Percentiles rank a stretch among this genome's conserved stretches.
These are phyloP conservation scores for Pelobates fuscus DNA, from an alignment of 2,113 vertebrate species.

Conservation along the genomic window DNA sequence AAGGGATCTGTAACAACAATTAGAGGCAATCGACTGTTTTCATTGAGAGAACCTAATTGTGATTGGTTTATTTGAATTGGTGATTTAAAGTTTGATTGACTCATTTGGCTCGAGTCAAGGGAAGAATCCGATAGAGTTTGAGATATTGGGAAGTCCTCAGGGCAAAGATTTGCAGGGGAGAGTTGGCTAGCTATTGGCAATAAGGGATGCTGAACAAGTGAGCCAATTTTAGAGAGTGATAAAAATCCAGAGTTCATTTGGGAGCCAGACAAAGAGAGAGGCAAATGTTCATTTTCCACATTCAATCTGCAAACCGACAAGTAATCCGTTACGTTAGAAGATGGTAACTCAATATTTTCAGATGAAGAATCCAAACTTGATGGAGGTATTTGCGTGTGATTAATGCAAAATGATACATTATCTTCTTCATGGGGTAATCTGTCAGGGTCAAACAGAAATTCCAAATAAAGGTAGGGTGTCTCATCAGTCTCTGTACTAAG, in stretches of 20 bases:
- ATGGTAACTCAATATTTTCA: not conserved
- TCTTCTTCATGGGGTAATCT: not conserved
- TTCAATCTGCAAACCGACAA: not conserved
- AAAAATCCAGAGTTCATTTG: not conserved
- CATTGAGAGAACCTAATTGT: not conserved
- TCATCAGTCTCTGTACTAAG: not conserved
- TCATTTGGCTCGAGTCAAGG: not conserved
- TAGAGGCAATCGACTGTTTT: not conserved
- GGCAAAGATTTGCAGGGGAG: not conserved
- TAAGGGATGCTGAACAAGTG: not conserved
- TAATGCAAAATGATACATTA: not conserved
- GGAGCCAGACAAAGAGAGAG: not conserved
- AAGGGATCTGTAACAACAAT: slow-evolving; percentile 23
- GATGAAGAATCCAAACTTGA: not conserved
- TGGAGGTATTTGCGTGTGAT: not conserved
- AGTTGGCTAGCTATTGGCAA: not conserved
- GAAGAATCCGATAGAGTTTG: not conserved
- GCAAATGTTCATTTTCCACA: not conserved
- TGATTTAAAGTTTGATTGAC: not conserved
- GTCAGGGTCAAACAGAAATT: slow-evolving; percentile 31
- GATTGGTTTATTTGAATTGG: not conserved
- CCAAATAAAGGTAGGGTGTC: not conserved
- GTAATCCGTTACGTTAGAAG: not conserved
- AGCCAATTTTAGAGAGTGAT: not conserved
- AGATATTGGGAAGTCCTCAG: not conserved